phyloP scores from a whole-genome alignment of 2,888 invertebrate genomes.

The Patella depressa region DNA sequence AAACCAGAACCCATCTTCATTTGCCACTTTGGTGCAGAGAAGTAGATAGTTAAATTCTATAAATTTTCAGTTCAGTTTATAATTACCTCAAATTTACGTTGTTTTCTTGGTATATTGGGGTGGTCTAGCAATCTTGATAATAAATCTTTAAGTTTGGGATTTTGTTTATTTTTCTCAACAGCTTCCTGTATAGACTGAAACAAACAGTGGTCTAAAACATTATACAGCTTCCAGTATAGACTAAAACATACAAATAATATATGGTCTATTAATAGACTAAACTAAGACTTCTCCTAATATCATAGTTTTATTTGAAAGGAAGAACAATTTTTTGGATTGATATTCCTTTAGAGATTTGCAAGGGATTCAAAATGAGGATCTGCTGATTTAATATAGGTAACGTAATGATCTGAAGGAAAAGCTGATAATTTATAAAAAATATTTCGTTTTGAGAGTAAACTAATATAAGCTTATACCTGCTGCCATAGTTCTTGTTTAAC shows the following conservation, averaged over 20 bases:
- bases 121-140: slow-evolving; percentile 80
- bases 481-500: slow-evolving; percentile 89
- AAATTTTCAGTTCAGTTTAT: not conserved
- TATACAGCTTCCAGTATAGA: too few species aligned
- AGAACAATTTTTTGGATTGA: too few species aligned
- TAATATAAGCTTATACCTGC: slow-evolving; percentile 70
- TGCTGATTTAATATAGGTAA: not conserved
- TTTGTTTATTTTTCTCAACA: slow-evolving; percentile 76
- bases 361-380: not conserved
- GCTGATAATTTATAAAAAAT: not conserved
- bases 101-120: slow-evolving; percentile 89
- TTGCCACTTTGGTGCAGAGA: too few species aligned
- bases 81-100: slow-evolving; percentile 79
- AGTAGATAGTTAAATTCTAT: too few species aligned
- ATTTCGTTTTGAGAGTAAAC: not conserved
- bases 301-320: too few species aligned
- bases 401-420: not conserved
- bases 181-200: slow-evolving; percentile 76
- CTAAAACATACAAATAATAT: too few species aligned
- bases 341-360: not conserved
- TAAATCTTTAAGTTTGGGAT: slow-evolving; percentile 76
- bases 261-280: too few species aligned
- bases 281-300: too few species aligned
- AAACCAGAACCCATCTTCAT: too few species aligned
- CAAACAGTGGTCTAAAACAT: not conserved